Percentiles rank a stretch among this genome's conserved stretches.
These are phyloP conservation scores for Biston betularia DNA, from an alignment of 2,888 invertebrate genomes.

Conservation along the genomic window DNA sequence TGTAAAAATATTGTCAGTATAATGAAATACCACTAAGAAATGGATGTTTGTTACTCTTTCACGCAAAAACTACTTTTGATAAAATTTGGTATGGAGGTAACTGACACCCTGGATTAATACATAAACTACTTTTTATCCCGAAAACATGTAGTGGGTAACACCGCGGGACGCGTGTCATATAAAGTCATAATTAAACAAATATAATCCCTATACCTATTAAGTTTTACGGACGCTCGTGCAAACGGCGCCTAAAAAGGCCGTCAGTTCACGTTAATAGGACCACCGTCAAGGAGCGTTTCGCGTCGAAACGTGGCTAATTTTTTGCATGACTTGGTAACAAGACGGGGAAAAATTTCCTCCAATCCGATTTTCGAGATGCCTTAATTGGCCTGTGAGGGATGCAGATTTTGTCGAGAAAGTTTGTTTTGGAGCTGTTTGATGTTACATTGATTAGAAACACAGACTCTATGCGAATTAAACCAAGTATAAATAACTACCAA, in stretches of 20 bases:
- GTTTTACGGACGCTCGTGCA: slow-evolving; percentile 16
- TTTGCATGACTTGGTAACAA: slow-evolving; percentile 42
- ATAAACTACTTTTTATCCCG: too few relatives aligned
- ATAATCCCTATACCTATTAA: too few relatives aligned
- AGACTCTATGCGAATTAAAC: too few relatives aligned
- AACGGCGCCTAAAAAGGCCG: slow-evolving; percentile 30
- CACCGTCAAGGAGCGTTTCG: slow-evolving; percentile 32
- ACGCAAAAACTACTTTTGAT: too few relatives aligned
- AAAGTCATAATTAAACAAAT: too few relatives aligned
- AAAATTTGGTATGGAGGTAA: too few relatives aligned
- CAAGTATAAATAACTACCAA: not conserved
- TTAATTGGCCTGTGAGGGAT: slow-evolving; percentile 39
- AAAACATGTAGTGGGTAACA: too few relatives aligned
- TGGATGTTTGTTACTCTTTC: too few relatives aligned
- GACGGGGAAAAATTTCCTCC: slow-evolving; percentile 31
- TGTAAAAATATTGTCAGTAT: too few relatives aligned
- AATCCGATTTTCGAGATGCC: slow-evolving; percentile 26
- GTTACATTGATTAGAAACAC: not conserved
- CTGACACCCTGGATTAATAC: too few relatives aligned
- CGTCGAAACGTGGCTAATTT: slow-evolving; percentile 39
- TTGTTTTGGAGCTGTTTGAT: slow-evolving; percentile 6
- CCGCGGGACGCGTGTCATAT: too few relatives aligned
- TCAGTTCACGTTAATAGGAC: slow-evolving; percentile 32
- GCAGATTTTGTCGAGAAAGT: slow-evolving; percentile 16
- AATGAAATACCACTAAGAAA: too few relatives aligned